These are phyloP conservation scores for Parazoanthus darwini DNA, from an alignment of 92 coral and sea anemone genomes.

Conservation along the genomic window DNA sequence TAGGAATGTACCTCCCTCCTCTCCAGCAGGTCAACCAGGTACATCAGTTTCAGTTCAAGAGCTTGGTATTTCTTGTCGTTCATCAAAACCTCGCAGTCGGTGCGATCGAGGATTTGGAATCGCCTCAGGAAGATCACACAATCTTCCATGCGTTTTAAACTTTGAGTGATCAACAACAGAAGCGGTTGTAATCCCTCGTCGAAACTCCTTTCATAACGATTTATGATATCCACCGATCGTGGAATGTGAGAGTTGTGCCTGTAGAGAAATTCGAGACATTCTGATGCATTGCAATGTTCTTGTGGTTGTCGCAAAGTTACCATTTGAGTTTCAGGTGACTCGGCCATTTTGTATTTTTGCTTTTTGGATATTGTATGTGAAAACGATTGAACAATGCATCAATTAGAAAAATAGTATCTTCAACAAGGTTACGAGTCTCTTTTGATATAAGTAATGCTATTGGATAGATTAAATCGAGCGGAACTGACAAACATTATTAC, in stretches of 20 bases:
- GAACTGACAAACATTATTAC: too few species aligned
- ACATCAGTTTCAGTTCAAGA: constrained; percentile 21
- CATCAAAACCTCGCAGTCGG: constrained; percentile 31
- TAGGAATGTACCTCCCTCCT: constrained; percentile 16
- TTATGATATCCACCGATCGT: neutral
- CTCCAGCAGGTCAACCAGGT: constrained; percentile 19
- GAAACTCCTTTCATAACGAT: neutral
- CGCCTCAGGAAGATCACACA: constrained; percentile 20
- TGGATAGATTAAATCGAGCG: neutral
- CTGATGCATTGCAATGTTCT: neutral
- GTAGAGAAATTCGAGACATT: constrained; percentile 16
- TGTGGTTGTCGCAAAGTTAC: neutral
- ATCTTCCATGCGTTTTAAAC: constrained; percentile 17
- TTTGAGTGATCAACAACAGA: neutral
- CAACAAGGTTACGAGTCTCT: neutral
- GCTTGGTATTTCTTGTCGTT: constrained; percentile 34
- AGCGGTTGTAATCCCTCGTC: constrained; percentile 20
- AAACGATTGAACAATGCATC: neutral
- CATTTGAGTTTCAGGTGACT: neutral
- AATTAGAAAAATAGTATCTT: neutral
- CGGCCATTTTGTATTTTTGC: neutral
- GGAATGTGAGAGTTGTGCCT: constrained; percentile 3
- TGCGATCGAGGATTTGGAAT: constrained; percentile 9
- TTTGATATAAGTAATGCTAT: neutral
- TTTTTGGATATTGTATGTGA: neutral